Percentiles rank a stretch among this genome's conserved stretches.
Evolutionary conservation across 1,140 invertebrate genomes (phyloP).

Genomic region (Chlorops oryzae): DNA sequence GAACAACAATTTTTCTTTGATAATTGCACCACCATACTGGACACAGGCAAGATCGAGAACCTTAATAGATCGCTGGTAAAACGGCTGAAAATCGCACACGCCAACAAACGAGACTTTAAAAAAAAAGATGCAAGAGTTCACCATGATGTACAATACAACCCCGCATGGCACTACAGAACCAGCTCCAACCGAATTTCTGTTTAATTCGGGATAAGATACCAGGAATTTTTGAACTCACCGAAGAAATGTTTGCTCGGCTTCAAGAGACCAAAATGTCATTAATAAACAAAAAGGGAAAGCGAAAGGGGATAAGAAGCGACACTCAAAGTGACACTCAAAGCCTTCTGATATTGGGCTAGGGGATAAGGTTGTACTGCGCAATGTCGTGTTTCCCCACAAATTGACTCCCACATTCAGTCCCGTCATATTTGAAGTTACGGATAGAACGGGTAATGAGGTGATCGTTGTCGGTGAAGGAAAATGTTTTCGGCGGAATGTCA

Average conservation of each 20-base stretch:
- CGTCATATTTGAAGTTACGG: background rate
- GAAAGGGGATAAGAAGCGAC: background rate
- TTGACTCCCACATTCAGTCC: background rate
- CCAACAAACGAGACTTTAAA: background rate
- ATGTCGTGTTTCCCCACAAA: background rate
- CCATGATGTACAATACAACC: no score
- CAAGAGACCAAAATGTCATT: background rate
- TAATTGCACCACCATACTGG: background rate
- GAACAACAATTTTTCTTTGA: background rate
- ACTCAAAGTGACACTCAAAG: no score
- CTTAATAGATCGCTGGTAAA: background rate
- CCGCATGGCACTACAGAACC: constrained; percentile 21
- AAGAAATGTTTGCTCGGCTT: background rate
- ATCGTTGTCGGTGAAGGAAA: background rate
- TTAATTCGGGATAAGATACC: background rate
- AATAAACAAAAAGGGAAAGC: background rate
- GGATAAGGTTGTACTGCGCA: background rate
- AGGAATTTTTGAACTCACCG: background rate
- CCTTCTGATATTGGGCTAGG: background rate
- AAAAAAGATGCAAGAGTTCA: background rate
- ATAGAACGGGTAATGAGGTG: background rate
- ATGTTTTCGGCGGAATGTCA: background rate
- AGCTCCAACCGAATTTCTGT: background rate
- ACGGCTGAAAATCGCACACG: background rate
- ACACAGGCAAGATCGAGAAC: no score